phyloP scores from a whole-genome alignment of 2,888 invertebrate species.

The Ypsolopha sequella region DNA sequence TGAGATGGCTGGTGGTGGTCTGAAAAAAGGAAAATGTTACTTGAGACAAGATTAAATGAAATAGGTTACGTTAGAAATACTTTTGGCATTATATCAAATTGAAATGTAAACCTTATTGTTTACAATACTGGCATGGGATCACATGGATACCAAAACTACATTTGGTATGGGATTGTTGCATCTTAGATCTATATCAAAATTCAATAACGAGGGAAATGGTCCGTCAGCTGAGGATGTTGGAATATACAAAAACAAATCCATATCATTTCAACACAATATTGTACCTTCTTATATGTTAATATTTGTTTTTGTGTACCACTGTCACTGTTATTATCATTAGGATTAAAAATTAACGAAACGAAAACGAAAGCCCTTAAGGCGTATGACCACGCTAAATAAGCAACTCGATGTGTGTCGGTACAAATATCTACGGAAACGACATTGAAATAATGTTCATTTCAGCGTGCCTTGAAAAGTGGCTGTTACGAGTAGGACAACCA shows the following conservation, averaged over 20 bases:
- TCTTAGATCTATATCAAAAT: background rate
- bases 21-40: background rate
- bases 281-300: background rate
- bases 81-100: background rate
- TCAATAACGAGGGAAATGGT: background rate
- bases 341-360: background rate
- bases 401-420: too few species aligned
- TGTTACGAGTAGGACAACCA: background rate
- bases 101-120: too few species aligned
- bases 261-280: background rate
- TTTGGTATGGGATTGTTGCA: background rate
- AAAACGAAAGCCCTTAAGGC: too few species aligned
- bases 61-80: too few species aligned
- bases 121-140: too few species aligned
- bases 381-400: too few species aligned
- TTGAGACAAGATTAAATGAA: background rate
- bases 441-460: too few species aligned
- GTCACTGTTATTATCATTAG: background rate
- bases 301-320: background rate
- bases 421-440: too few species aligned
- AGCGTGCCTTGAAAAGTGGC: too few species aligned
- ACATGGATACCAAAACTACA: too few species aligned
- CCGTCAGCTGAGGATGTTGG: background rate
- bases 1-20: background rate
- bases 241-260: background rate